Evolutionary conservation across 30 jellyfish, hydroid and myxozoan genomes (phyloP).

Genomic region (Turritopsis rubra): DNA sequence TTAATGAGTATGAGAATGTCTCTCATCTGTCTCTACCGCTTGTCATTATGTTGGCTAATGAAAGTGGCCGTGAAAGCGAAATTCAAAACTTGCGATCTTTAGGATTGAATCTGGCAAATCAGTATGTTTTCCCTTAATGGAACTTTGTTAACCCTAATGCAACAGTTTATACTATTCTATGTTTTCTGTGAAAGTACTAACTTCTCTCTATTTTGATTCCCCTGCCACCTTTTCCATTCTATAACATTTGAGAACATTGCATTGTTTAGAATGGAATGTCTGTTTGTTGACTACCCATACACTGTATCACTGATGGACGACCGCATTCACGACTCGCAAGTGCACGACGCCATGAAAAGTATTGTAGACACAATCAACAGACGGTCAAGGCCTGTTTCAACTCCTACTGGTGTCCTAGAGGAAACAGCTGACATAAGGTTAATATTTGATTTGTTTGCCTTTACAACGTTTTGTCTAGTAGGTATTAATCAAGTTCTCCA

Average conservation of each 20-base stretch:
- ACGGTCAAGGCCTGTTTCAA: constrained; percentile 53
- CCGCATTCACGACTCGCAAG: constrained; percentile 91
- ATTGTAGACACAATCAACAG: constrained; percentile 77
- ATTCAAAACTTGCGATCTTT: constrained; percentile 46
- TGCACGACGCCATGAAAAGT: constrained; percentile 91
- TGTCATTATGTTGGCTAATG: constrained; percentile 73
- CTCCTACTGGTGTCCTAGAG: constrained; percentile 35
- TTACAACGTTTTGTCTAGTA: no score
- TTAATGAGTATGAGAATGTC: constrained; percentile 42
- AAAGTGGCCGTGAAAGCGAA: constrained; percentile 69
- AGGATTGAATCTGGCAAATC: constrained; percentile 80
- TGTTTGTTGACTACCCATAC: constrained; percentile 87
- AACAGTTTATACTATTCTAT: no score
- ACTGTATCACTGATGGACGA: constrained; percentile 77
- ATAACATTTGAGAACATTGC: background rate
- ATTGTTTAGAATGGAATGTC: constrained; percentile 58
- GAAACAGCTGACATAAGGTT: constrained; percentile 82
- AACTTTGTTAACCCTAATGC: no score
- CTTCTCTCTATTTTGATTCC: no score
- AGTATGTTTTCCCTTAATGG: constrained; percentile 21
- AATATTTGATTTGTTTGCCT: background rate
- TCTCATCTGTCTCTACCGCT: constrained; percentile 51
- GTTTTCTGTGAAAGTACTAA: no score
- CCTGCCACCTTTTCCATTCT: no score
- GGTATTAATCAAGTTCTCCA: no score